A percentile compares a stretch with the other conserved stretches of the same genome.
Evolutionary conservation across 2,888 invertebrate species (phyloP).

Genomic region (Calameuta pallipes): DNA sequence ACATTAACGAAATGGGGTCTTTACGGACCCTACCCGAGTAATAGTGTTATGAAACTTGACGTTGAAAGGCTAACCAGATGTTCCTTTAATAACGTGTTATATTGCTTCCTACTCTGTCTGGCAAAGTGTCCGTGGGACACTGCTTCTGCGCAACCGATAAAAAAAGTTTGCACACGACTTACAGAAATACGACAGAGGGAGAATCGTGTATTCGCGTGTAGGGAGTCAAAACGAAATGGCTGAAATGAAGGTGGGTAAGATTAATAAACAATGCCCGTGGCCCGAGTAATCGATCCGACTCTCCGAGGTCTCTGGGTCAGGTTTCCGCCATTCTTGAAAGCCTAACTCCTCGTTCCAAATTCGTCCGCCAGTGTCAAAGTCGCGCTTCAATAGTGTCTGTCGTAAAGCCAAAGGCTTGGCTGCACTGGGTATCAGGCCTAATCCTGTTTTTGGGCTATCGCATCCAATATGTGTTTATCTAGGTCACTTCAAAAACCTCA

Average conservation of each 20-base stretch:
- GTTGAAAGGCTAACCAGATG: not conserved
- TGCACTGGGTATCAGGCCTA: not conserved
- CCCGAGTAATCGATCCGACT: conserved; percentile 41
- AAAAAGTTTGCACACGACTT: not conserved
- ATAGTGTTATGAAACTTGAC: too few relatives aligned
- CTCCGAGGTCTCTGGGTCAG: conserved; percentile 60
- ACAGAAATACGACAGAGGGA: not conserved
- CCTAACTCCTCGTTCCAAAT: not conserved
- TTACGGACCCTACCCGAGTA: too few relatives aligned
- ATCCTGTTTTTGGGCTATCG: not conserved
- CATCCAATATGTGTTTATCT: not conserved
- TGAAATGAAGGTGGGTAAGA: conserved; percentile 21
- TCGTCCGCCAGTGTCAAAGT: conserved; percentile 2
- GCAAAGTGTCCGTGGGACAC: too few relatives aligned
- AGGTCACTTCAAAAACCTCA: not conserved
- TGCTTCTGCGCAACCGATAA: too few relatives aligned
- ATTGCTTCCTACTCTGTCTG: not conserved
- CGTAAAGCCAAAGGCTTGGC: not conserved
- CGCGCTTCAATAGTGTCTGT: not conserved
- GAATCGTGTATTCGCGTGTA: not conserved
- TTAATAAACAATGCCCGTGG: conserved; percentile 44
- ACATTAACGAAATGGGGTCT: too few relatives aligned
- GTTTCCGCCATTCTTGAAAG: conserved; percentile 14
- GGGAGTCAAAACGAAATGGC: not conserved
- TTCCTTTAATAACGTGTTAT: not conserved